Base-by-base conservation (phyloP, 2,113 vertebrate genomes). In the Craseonycteris thonglongyai region DNA sequence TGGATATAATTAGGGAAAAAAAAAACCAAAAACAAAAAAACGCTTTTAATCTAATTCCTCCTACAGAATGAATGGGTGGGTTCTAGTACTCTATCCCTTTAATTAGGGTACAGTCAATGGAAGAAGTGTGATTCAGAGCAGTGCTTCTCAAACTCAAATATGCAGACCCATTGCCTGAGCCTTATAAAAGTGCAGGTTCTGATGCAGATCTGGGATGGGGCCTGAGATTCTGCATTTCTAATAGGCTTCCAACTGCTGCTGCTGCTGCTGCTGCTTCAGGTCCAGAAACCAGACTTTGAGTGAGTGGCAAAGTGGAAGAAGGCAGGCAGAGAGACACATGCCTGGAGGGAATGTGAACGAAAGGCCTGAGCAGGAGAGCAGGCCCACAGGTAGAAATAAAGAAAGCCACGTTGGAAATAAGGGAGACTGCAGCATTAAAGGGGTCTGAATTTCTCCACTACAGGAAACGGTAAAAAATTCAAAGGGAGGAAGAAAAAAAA, bases 351-450 rank as follows among this genome's bases (percentile, higher is more conserved):
- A 35, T 4, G 0, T 2, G 7, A 72, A 45, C 76, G 16, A 5
- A 42, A 65, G 13, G 3, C 7, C 42, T 18, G 12, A 35, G 38
- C 0, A 13, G 8, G 4, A 84, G 40, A 40, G 51, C 35, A 10
- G 12, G n/a, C 47, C 63, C 3, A 22, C 33, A 0, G 3, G 26
- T 16, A 15, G 7, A 24, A 35, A 38, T 56, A 3, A 51, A 21
- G 79, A 38, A 86, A 54, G 19, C 49, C 74, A 91, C 38, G 68
- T 2, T 22, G 28, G 76, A 94, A 88, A 51, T 33, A 59, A 49
- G 33, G 30, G 51, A 61, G 33, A 78, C 0, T 11, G 7, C 7
- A 19, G 33, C 24, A 40, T 72, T 47, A 74, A 26, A 38, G n/a
- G 7, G 2, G 21, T 63, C 7, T 65, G 56, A 71, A 91, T 71